Evolutionary conservation across 1,140 invertebrate species (phyloP), one percentile per base, ranked within the genome.

Genomic region (Temnothorax longispinosus): DNA sequence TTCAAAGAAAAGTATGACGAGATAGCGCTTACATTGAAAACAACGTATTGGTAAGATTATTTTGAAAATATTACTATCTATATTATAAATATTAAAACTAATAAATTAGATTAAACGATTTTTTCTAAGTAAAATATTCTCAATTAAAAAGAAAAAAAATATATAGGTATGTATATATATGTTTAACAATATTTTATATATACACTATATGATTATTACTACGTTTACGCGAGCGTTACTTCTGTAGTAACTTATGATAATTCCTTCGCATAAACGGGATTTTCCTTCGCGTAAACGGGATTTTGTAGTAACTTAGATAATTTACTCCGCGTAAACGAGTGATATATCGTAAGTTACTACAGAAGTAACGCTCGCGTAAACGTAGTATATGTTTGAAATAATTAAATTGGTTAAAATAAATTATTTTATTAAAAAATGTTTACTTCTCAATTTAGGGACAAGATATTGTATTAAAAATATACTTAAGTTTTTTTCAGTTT

Each of bases 1-100:
- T 97, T 98, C 76, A 99, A 99, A 95, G 96, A 97, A 69, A 96
- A 97, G 87, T 96, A 98, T 85, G 98, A 99, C 27, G 96, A 98
- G 89, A 96, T 96, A 67, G 96, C 97, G 0, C 95, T 99, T 18
- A 97, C 97, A 50, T 95, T 99, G 10, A 99, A 99, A 96, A 99
- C 98, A 13, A 98, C 98, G 3, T 99, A 99, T 95, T 99, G 98
- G 98, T 98, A 95, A 96, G 95, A 85, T 75, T 3, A 60, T 60
- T 74, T 44, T 5, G 2, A 72, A 82, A 71, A 44, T 56, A 27
- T 32, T 52, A 50, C 4, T 60, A 21, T 54, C 4, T 60, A 21
- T 54, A 21, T 54, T 54, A n/a, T 56, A 41, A 54, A 54, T 72
- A 44, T 62, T 47, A 35, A 50, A 78, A 32, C 44, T 15, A 47